These are phyloP conservation scores for Danaus melanippus DNA, from an alignment of 1,140 invertebrate genomes.

Conservation along the genomic window DNA sequence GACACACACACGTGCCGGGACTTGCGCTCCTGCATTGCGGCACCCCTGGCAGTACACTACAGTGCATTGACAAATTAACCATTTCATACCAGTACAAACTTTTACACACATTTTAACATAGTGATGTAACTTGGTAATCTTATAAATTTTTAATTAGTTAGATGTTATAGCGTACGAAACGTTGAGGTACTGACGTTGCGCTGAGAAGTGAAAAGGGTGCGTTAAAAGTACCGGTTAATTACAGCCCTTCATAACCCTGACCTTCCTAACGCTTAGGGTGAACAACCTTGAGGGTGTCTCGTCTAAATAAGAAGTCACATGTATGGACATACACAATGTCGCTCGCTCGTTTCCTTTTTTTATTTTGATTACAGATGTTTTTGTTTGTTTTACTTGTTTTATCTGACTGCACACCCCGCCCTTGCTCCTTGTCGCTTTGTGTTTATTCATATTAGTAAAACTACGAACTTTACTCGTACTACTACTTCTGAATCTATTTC, in stretches of 20 bases:
- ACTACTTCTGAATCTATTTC: too few relatives aligned
- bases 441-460: too few relatives aligned
- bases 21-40: conserved; percentile 56
- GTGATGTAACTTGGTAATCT: neutral
- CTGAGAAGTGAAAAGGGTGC: too few relatives aligned
- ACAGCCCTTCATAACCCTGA: conserved; percentile 48
- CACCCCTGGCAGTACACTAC: conserved; percentile 26
- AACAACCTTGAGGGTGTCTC: conserved; percentile 59
- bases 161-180: neutral
- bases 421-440: too few relatives aligned
- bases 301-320: conserved; percentile 64
- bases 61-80: conserved; percentile 11
- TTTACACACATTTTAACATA: neutral
- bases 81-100: neutral
- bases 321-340: conserved; percentile 19
- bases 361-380: conserved; percentile 16
- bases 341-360: conserved; percentile 11
- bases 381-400: conserved; percentile 10
- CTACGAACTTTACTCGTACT: too few relatives aligned
- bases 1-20: conserved; percentile 7
- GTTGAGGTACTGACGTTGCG: too few relatives aligned
- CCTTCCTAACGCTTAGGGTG: conserved; percentile 50
- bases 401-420: conserved; percentile 3
- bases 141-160: neutral
- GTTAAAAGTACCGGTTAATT: conserved; percentile 14